These are phyloP conservation scores for Stegodyphus dumicola DNA, from an alignment of 1,140 invertebrate species.

Conservation along the genomic window DNA sequence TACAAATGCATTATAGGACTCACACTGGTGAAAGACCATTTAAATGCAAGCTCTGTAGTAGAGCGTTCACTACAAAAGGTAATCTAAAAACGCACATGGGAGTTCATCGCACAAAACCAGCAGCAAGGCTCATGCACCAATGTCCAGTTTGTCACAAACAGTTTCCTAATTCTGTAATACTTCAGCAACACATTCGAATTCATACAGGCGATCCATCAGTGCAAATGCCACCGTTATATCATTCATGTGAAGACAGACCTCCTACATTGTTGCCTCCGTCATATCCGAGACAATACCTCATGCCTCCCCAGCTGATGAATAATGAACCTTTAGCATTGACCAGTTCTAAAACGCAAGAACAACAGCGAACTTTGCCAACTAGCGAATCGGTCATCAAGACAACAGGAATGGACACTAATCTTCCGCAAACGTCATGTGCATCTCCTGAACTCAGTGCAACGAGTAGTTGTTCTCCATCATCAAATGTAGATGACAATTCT, in stretches of 20 bases:
- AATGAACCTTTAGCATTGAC: conserved; percentile 20
- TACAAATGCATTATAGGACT: conserved; percentile 98
- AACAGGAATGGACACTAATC: conserved; percentile 9
- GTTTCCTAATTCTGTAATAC: conserved; percentile 91
- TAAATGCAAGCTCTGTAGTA: conserved; percentile 94
- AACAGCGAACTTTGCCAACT: background rate
- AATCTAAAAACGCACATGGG: conserved; percentile 99
- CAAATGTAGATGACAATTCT: conserved; percentile 17
- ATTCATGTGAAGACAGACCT: conserved; percentile 75
- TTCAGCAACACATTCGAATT: conserved; percentile 92
- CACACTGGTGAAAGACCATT: conserved; percentile 96
- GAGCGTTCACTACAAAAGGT: conserved; percentile 97
- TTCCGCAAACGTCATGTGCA: background rate
- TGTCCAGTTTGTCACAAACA: conserved; percentile 99
- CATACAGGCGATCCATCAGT: conserved; percentile 85
- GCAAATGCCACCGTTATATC: conserved; percentile 85
- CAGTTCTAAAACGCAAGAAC: background rate
- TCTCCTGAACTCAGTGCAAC: conserved; percentile 16
- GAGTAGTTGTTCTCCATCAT: conserved; percentile 42
- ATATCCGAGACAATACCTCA: conserved; percentile 41
- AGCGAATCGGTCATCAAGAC: conserved; percentile 25
- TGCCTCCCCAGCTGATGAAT: conserved; percentile 9
- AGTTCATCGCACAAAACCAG: conserved; percentile 93
- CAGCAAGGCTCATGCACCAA: conserved; percentile 91
- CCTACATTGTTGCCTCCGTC: conserved; percentile 33